phyloP scores from a whole-genome alignment of 2,888 invertebrate species.

The Anodontia alba region DNA sequence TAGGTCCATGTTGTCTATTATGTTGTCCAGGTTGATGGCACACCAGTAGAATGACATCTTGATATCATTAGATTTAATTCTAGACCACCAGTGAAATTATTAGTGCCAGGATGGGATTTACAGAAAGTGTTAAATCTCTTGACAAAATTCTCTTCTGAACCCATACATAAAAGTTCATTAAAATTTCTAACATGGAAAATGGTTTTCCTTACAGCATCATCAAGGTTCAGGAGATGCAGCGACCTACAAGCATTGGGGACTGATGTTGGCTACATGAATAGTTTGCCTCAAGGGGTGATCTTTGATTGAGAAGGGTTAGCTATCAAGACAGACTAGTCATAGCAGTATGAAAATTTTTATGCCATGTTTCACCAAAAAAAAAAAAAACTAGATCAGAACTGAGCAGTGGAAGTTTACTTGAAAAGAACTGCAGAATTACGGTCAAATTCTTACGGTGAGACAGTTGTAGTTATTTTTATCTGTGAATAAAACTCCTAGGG shows the following conservation, averaged over 20 bases:
- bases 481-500: too few relatives aligned
- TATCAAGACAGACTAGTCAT: too few relatives aligned
- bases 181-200: too few relatives aligned
- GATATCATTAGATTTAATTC: slow-evolving; percentile 22
- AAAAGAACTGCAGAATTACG: too few relatives aligned
- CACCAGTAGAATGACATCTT: slow-evolving; percentile 24
- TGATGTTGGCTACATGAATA: not conserved
- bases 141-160: slow-evolving; percentile 19
- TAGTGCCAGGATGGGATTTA: slow-evolving; percentile 37
- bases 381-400: too few relatives aligned
- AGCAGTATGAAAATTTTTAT: too few relatives aligned
- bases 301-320: not conserved
- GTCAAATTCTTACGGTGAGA: too few relatives aligned
- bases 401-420: too few relatives aligned
- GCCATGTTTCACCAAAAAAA: too few relatives aligned
- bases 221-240: slow-evolving; percentile 1
- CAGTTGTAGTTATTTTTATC: too few relatives aligned
- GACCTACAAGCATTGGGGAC: not conserved
- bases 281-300: not conserved
- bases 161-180: not conserved
- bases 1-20: slow-evolving; percentile 34
- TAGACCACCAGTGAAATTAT: slow-evolving; percentile 24
- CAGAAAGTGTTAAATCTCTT: slow-evolving; percentile 19
- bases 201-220: too few relatives aligned
- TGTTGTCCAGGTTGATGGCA: slow-evolving; percentile 16